phyloP scores from a whole-genome alignment of 2,113 vertebrate species.

The Rhabdomys dilectus region DNA sequence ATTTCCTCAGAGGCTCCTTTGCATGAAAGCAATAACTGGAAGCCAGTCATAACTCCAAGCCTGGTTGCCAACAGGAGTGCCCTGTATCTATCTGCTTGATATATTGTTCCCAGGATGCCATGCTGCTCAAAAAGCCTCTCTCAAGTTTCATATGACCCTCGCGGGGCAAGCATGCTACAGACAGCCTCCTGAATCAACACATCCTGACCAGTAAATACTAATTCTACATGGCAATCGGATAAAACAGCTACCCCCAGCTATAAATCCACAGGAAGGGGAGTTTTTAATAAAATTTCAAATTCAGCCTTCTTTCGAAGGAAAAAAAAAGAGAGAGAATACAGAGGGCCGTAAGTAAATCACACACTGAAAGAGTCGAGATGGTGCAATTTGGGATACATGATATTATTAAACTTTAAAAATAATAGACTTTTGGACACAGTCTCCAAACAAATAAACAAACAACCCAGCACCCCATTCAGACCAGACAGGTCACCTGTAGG shows the following conservation, averaged over 20 bases:
- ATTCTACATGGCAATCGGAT: slow-evolving; percentile 81
- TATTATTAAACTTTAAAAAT: slow-evolving; percentile 57
- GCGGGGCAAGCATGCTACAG: slow-evolving; percentile 85
- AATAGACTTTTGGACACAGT: background rate
- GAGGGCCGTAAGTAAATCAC: slow-evolving; percentile 41
- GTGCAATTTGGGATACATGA: slow-evolving; percentile 17
- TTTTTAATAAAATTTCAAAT: slow-evolving; percentile 67
- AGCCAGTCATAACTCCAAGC: slow-evolving; percentile 84
- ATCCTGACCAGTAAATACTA: slow-evolving; percentile 86
- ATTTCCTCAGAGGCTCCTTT: slow-evolving; percentile 81
- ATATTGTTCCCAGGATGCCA: slow-evolving; percentile 85
- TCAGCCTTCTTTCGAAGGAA: slow-evolving; percentile 48
- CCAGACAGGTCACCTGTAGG: background rate
- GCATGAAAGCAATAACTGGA: slow-evolving; percentile 84
- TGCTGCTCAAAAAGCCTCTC: slow-evolving; percentile 86
- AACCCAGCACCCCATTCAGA: background rate
- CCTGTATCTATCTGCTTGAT: slow-evolving; percentile 87
- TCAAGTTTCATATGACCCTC: slow-evolving; percentile 88
- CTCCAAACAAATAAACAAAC: background rate
- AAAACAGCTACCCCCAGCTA: slow-evolving; percentile 43
- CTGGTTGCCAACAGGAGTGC: slow-evolving; percentile 82
- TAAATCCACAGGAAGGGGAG: slow-evolving; percentile 63
- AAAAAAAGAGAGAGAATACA: slow-evolving; percentile 28
- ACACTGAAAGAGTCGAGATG: background rate
- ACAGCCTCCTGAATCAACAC: slow-evolving; percentile 89